A percentile compares a stretch with the other conserved stretches of the same genome.
These are phyloP conservation scores for Neotoxoptera formosana DNA, from an alignment of 1,140 invertebrate genomes.

Conservation along the genomic window DNA sequence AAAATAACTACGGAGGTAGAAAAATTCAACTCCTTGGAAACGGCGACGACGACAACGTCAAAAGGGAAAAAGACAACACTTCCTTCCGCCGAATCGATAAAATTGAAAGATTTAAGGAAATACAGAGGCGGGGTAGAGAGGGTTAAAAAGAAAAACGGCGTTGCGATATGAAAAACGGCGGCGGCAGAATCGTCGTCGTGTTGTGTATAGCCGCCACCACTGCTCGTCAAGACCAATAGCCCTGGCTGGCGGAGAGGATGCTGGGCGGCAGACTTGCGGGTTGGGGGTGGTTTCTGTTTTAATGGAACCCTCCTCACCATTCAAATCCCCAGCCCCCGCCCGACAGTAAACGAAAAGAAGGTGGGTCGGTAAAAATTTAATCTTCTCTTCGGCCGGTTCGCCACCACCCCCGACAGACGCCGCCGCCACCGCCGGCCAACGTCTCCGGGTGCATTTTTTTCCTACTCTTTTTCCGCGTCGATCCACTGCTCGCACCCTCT, in stretches of 20 bases:
- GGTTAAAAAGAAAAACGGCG: conserved; percentile 51
- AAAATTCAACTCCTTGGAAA: not conserved
- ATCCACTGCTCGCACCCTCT: not conserved
- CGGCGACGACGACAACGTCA: conserved; percentile 36
- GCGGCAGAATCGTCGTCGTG: conserved; percentile 34
- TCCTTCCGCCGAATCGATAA: conserved; percentile 55
- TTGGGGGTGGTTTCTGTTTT: conserved; percentile 46
- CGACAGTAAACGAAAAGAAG: conserved; percentile 26
- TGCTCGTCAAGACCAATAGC: conserved; percentile 12
- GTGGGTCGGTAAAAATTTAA: conserved; percentile 58
- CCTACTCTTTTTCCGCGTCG: not conserved
- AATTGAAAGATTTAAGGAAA: conserved; percentile 55
- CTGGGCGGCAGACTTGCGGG: not conserved
- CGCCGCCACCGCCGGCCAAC: not conserved
- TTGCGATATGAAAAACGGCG: conserved; percentile 54
- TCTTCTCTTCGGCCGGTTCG: conserved; percentile 52
- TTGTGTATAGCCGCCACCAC: not conserved
- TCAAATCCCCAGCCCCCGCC: not conserved
- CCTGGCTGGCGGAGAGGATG: not conserved
- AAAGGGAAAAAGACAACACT: conserved; percentile 55
- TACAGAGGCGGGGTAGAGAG: not conserved
- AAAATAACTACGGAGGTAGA: not conserved
- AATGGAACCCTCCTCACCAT: conserved; percentile 36
- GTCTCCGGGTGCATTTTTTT: not conserved
- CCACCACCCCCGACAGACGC: conserved; percentile 9